Evolutionary conservation across 2,888 invertebrate genomes (phyloP).

Genomic region (Caenorhabditis sinica): DNA sequence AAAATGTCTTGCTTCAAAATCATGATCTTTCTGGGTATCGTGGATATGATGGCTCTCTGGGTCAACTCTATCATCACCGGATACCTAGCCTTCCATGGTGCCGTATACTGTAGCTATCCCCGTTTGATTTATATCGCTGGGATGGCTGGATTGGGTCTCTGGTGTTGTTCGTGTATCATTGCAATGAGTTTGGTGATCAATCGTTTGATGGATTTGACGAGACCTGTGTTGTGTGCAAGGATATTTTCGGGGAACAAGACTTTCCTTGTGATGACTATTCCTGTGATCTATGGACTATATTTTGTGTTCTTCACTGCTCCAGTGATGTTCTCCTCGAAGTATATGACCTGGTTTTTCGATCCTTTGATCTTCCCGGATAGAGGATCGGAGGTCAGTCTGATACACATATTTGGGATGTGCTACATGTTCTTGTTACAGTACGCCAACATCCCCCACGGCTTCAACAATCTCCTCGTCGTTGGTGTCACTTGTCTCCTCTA

Average conservation of each 20-base stretch:
- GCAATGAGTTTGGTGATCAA: constrained; percentile 67
- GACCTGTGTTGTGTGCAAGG: constrained; percentile 27
- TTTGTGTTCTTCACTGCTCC: constrained; percentile 66
- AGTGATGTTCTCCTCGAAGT: constrained; percentile 56
- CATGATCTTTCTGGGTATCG: constrained; percentile 54
- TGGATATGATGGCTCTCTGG: constrained; percentile 53
- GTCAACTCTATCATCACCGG: constrained; percentile 52
- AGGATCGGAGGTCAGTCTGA: constrained; percentile 8
- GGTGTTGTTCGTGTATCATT: constrained; percentile 64
- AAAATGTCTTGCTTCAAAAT: constrained; percentile 60
- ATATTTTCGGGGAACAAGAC: constrained; percentile 41
- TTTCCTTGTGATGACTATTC: constrained; percentile 47
- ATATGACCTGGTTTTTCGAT: constrained; percentile 66
- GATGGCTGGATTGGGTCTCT: constrained; percentile 57
- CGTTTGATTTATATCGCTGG: constrained; percentile 53
- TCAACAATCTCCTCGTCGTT: constrained; percentile 44
- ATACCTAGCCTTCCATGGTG: constrained; percentile 42
- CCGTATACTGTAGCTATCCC: constrained; percentile 55
- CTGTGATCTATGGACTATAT: constrained; percentile 59
- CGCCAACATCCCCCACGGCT: constrained; percentile 42
- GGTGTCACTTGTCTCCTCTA: constrained; percentile 41
- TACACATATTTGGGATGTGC: not conserved
- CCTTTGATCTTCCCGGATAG: constrained; percentile 57
- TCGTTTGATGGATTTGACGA: constrained; percentile 60
- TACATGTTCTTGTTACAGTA: constrained; percentile 27